phyloP scores from a whole-genome alignment of 2,113 vertebrate genomes.

The Pseudorectes ferrugineus region DNA sequence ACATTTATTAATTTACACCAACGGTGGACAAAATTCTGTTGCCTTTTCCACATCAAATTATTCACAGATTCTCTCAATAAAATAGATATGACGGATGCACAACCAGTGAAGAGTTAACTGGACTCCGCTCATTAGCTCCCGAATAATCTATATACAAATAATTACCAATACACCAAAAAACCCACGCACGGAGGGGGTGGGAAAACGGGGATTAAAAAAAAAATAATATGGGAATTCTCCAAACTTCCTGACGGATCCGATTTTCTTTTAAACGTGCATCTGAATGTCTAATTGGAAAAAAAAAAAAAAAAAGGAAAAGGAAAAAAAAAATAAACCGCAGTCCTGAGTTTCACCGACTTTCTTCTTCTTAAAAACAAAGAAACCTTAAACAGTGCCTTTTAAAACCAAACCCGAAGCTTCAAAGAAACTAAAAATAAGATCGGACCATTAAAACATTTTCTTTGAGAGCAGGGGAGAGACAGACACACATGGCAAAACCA shows the following conservation, averaged over 20 bases:
- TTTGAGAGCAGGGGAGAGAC: constrained; percentile 11
- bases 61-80: constrained; percentile 86
- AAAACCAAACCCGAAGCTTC: constrained; percentile 42
- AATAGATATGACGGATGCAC: constrained; percentile 80
- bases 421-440: constrained; percentile 49
- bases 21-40: constrained; percentile 78
- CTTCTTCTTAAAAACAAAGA: constrained; percentile 39
- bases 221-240: constrained; percentile 5
- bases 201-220: neutral
- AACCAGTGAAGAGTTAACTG: constrained; percentile 77
- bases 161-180: constrained; percentile 79
- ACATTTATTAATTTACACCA: constrained; percentile 96
- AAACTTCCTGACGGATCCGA: constrained; percentile 41
- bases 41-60: constrained; percentile 81
- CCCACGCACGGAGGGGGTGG: constrained; percentile 5
- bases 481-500: neutral
- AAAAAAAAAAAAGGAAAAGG: neutral
- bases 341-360: constrained; percentile 79
- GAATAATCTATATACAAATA: constrained; percentile 78
- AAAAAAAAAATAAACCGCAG: neutral
- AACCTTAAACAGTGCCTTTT: constrained; percentile 49
- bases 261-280: constrained; percentile 72
- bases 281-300: constrained; percentile 25
- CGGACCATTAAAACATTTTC: constrained; percentile 36
- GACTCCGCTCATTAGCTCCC: constrained; percentile 75